Evolutionary conservation across 35 echinoderm and acorn worm species (phyloP).

Genomic region (Ptychodera flava): DNA sequence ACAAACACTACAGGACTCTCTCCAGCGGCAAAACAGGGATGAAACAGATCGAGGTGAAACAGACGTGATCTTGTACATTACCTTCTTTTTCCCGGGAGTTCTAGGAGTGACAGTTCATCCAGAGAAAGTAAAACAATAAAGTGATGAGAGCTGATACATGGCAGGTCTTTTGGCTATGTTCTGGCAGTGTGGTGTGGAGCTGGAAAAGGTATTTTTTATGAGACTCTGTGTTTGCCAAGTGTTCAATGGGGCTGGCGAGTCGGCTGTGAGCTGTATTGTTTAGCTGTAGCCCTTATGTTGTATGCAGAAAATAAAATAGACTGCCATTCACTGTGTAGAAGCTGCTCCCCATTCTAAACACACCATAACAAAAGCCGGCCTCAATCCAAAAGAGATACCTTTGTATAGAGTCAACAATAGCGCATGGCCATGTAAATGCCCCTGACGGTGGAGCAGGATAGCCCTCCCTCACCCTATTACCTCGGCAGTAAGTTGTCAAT

Average conservation of each 20-base stretch:
- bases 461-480: too few relatives aligned
- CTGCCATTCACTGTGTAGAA: not conserved
- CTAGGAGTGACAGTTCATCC: not conserved
- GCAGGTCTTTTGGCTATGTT: not conserved
- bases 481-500: too few relatives aligned
- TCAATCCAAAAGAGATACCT: not conserved
- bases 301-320: not conserved
- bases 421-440: not conserved
- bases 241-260: not conserved
- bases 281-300: not conserved
- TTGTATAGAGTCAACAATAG: not conserved
- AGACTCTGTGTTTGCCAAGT: not conserved
- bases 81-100: not conserved
- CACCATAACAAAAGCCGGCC: not conserved
- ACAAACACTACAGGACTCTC: too few relatives aligned
- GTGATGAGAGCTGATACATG: not conserved
- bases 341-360: not conserved
- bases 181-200: not conserved
- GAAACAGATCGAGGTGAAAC: not conserved
- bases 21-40: too few relatives aligned
- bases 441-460: not conserved
- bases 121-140: not conserved
- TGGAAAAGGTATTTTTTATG: not conserved
- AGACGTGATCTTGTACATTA: not conserved
- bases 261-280: not conserved